A percentile compares a stretch with the other conserved stretches of the same genome.
phyloP scores from a whole-genome alignment of 2,888 invertebrate genomes.

The Elgonia sp. region DNA sequence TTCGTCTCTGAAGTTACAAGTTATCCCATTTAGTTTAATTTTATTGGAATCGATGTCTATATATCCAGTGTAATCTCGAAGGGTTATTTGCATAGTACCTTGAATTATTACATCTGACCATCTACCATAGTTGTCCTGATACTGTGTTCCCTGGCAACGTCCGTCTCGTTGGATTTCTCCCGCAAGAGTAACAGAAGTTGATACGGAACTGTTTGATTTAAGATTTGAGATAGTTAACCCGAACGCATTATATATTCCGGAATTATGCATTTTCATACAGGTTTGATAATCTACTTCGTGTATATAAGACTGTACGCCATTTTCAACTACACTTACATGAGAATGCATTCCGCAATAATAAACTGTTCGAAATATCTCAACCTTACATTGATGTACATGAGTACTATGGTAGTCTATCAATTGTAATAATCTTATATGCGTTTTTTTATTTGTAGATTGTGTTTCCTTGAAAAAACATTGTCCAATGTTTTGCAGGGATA shows the following conservation, averaged over 20 bases:
- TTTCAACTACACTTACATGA: background rate
- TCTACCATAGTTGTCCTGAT: background rate
- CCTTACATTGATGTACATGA: conserved; percentile 20
- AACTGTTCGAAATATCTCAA: background rate
- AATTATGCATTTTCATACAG: background rate
- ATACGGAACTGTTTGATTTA: background rate
- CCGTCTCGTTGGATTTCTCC: background rate
- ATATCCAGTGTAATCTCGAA: conserved; percentile 23
- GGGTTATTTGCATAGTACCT: background rate
- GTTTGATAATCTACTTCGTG: conserved; percentile 4
- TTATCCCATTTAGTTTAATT: conserved; percentile 1
- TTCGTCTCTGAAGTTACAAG: background rate
- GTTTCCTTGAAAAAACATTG: background rate
- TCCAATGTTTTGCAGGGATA: background rate
- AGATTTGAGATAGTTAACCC: too few species aligned
- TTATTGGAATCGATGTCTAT: background rate
- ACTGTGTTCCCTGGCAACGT: background rate
- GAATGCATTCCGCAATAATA: conserved; percentile 21
- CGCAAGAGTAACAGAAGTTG: background rate
- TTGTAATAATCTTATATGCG: background rate
- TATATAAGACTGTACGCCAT: conserved; percentile 3
- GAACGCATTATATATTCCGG: too few species aligned
- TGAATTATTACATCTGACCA: background rate
- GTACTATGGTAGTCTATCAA: background rate
- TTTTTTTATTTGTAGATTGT: background rate